A percentile compares a stretch with the other conserved stretches of the same genome.
Evolutionary conservation across 53 echinoderm and acorn worm genomes (phyloP).

Genomic region (Glandiceps talaboti): DNA sequence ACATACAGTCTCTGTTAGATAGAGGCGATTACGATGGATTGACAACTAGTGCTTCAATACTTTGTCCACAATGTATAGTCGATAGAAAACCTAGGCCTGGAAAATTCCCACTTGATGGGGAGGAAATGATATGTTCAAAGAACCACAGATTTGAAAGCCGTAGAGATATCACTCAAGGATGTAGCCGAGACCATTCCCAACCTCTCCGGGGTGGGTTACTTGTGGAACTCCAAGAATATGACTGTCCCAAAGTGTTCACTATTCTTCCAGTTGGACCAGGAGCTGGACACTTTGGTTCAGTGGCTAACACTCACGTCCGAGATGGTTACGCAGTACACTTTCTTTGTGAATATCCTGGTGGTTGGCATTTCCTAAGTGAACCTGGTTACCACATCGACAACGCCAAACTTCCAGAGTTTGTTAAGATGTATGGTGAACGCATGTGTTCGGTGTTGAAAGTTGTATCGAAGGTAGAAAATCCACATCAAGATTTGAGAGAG

Average conservation of each 20-base stretch:
- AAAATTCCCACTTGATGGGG: not conserved
- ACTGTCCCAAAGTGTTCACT: not conserved
- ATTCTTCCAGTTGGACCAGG: not conserved
- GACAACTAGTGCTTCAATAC: not conserved
- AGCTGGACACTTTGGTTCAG: not conserved
- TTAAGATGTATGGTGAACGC: not conserved
- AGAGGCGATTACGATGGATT: not conserved
- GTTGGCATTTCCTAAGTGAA: not conserved
- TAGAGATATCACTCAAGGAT: not conserved
- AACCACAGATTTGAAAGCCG: not conserved
- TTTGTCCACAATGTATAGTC: not conserved
- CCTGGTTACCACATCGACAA: not conserved
- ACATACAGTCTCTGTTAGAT: not conserved
- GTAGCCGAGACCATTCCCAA: not conserved
- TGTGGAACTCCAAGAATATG: not conserved
- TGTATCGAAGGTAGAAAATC: not conserved
- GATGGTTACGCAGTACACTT: not conserved
- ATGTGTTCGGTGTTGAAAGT: not conserved
- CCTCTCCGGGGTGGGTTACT: not conserved
- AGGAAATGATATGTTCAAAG: not conserved
- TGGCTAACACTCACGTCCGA: not conserved
- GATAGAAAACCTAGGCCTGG: not conserved
- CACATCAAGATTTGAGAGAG: too few relatives aligned
- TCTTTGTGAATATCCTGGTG: not conserved
- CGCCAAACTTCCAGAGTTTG: not conserved